Evolutionary conservation across 2,888 invertebrate genomes (phyloP).

Genomic region (Epinotia demarniana): DNA sequence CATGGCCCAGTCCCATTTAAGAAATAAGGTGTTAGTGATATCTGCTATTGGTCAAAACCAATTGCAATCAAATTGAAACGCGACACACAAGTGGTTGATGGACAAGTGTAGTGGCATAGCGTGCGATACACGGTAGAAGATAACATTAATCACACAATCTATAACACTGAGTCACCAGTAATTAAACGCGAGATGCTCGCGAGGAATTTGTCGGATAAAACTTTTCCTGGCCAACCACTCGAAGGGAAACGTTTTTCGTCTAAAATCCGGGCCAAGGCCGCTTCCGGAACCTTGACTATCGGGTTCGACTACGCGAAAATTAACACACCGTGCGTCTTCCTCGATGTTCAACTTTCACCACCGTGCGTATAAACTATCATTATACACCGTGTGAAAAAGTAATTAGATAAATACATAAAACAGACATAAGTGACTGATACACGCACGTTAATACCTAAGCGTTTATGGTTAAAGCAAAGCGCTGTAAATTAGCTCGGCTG

Average conservation of each 20-base stretch:
- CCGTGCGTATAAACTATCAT: no score
- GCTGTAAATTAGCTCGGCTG: slow-evolving; percentile 41
- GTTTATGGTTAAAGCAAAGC: slow-evolving; percentile 33
- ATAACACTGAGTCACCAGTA: slow-evolving; percentile 12
- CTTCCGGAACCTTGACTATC: slow-evolving; percentile 24
- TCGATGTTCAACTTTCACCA: slow-evolving; percentile 26
- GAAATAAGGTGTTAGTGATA: not conserved
- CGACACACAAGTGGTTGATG: not conserved
- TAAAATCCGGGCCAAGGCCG: slow-evolving; percentile 35
- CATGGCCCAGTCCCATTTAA: no score
- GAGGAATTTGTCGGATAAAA: slow-evolving; percentile 6
- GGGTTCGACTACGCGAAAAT: slow-evolving; percentile 12
- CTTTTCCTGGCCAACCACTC: not conserved
- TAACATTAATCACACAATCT: slow-evolving; percentile 33
- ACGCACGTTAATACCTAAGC: not conserved
- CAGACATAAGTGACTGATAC: no score
- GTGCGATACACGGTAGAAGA: slow-evolving; percentile 13
- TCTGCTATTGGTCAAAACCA: not conserved
- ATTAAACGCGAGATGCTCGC: slow-evolving; percentile 21
- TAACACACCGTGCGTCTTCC: slow-evolving; percentile 13
- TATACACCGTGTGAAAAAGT: slow-evolving; percentile 8
- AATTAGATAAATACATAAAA: not conserved
- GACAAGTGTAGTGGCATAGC: not conserved
- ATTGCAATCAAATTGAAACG: not conserved
- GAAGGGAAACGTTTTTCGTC: slow-evolving; percentile 11